Evolutionary conservation across 2,797 vertebrate genomes (phyloP).

Genomic region (Buphagus erythrorhynchus): DNA sequence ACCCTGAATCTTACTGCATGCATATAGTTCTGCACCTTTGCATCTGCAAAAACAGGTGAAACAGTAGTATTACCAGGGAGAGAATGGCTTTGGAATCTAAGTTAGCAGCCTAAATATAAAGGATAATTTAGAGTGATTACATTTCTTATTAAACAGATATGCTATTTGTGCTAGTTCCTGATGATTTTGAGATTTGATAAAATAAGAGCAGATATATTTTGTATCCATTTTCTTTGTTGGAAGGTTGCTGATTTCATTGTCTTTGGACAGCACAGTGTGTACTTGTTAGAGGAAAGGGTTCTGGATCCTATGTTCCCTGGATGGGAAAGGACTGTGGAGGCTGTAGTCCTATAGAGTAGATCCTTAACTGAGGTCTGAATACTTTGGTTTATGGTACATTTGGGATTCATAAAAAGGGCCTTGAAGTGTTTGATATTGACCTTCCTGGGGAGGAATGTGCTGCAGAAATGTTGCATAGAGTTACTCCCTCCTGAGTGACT

Average conservation of each 20-base stretch:
- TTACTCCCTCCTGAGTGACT: neutral
- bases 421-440: neutral
- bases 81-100: neutral
- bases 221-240: neutral
- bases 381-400: neutral
- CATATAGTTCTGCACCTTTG: neutral
- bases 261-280: neutral
- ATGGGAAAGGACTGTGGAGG: neutral
- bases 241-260: neutral
- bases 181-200: neutral
- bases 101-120: neutral
- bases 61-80: neutral
- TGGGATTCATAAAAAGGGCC: neutral
- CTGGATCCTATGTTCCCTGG: neutral
- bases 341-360: neutral
- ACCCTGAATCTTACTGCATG: neutral
- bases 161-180: rapidly evolving
- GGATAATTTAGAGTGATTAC: neutral
- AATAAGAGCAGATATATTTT: neutral
- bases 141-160: neutral
- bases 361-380: neutral
- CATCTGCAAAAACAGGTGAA: neutral
- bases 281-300: neutral
- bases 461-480: neutral
- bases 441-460: neutral